Percentiles rank a stretch among this genome's conserved stretches.
Conservation (phyloP, 1,140 invertebrate species). For the Drosophila subpulchrella region DNA sequence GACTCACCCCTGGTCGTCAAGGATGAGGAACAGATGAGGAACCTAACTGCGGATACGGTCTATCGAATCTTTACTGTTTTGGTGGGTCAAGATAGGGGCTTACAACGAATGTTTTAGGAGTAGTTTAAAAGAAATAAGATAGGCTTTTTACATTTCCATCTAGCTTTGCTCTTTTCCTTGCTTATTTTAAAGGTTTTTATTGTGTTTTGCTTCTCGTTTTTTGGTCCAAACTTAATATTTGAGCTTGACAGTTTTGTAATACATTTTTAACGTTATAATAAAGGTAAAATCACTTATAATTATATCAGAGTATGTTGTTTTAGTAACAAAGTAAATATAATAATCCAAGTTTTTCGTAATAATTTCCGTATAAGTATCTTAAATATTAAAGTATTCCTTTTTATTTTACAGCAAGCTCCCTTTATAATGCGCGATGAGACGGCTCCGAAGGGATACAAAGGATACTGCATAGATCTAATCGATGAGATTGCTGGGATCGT, state of each 20-base stretch:
- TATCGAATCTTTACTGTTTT: conserved; percentile 92
- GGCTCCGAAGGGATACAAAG: conserved; percentile 89
- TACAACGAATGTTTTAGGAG: not conserved
- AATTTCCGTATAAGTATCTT: no score
- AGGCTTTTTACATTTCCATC: no score
- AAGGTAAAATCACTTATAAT: not conserved
- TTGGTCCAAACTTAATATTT: no score
- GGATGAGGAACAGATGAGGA: conserved; percentile 88
- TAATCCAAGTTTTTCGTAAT: no score
- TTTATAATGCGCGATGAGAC: conserved; percentile 92
- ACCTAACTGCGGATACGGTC: conserved; percentile 91
- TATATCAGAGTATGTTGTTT: not conserved
- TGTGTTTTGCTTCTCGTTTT: not conserved
- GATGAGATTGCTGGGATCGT: conserved; percentile 92
- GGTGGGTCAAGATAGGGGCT: conserved; percentile 84
- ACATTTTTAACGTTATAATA: not conserved
- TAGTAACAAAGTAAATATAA: not conserved
- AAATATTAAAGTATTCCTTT: not conserved
- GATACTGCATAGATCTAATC: conserved; percentile 97
- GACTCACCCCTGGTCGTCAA: conserved; percentile 87
- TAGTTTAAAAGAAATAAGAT: not conserved
- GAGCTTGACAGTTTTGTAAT: not conserved
- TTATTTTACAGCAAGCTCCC: conserved; percentile 89
- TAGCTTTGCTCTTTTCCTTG: no score
- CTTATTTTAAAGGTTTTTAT: not conserved